phyloP scores from a whole-genome alignment of 2,888 invertebrate genomes.

The Mythimna albipuncta region DNA sequence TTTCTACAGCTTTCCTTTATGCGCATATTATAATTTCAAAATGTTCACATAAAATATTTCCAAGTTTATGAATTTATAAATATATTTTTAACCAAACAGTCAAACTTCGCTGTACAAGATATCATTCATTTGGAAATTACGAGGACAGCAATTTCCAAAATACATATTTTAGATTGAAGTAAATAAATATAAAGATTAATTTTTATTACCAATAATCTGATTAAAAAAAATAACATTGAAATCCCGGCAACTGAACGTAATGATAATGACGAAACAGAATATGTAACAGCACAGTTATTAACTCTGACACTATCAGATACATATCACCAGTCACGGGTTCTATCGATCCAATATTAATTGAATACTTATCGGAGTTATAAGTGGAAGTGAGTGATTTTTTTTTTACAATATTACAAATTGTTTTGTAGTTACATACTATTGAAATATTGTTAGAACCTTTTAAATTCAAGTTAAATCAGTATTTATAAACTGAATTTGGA shows the following conservation, averaged over 20 bases:
- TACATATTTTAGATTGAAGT: neutral
- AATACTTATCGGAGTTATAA: slow-evolving; percentile 63
- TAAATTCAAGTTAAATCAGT: too few relatives aligned
- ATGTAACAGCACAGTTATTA: slow-evolving; percentile 58
- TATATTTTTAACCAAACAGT: neutral
- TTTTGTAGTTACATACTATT: too few relatives aligned
- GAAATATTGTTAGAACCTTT: neutral
- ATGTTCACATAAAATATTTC: neutral
- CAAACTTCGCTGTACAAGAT: neutral
- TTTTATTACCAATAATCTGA: slow-evolving; percentile 2
- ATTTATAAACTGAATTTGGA: too few relatives aligned
- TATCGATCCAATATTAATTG: slow-evolving; percentile 66
- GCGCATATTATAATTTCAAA: too few relatives aligned
- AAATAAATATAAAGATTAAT: neutral
- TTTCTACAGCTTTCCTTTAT: too few relatives aligned
- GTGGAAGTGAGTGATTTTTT: slow-evolving; percentile 7
- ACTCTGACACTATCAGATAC: slow-evolving; percentile 63
- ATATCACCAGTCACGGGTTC: slow-evolving; percentile 42
- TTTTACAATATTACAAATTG: too few relatives aligned
- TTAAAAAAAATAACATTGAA: slow-evolving; percentile 18
- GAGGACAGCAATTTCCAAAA: neutral
- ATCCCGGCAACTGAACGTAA: slow-evolving; percentile 18
- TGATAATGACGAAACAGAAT: slow-evolving; percentile 53
- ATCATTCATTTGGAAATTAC: too few relatives aligned
- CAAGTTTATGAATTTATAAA: too few relatives aligned